Base-by-base conservation (phyloP, 2,888 invertebrate genomes). In the Caenorhabditis sp. region DNA sequence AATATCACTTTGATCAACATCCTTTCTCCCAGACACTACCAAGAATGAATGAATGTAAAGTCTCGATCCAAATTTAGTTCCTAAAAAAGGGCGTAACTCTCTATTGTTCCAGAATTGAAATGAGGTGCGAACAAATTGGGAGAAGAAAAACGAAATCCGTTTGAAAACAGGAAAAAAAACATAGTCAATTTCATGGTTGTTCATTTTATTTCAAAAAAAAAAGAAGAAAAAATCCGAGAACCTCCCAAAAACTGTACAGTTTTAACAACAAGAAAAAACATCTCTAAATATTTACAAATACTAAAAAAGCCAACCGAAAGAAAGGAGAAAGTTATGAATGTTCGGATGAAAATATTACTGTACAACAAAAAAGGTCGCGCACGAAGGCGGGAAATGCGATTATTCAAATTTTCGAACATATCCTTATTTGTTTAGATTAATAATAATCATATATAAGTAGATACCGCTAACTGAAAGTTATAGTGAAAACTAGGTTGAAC, bases 401-500 rank as follows among this genome's bases (percentile, higher is more conserved):
- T 23, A 53, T 53, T 43, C 43, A 43, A 43, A 43, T 43, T 52
- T 52, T n/a, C n/a, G n/a, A n/a, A n/a, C n/a, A n/a, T 52, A 23
- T 52, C 23, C 52, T 21, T 52, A 20, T 52, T 52, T 20, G 21
- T 52, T 52, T 52, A 17, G 12, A 10, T 17, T 36, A 36, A 43
- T 17, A 43, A 17, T 43, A 10, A 10, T 17, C 14, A 36, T 8
- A 10, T 14, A 54, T 61, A 60, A 70, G 64, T n/a, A 3, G 20
- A 50, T n/a, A n/a, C n/a, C n/a, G n/a, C n/a, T n/a, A n/a, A n/a
- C n/a, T n/a, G n/a, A 31, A 31, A 31, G 31, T 31, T 10, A 31
- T 31, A 52, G 61, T n/a, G 31, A 43, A 66, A 70, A 66, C 70
- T 70, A 63, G 70, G 70, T 66, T 66, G 70, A 53, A 49, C 70